A percentile compares a stretch with the other conserved stretches of the same genome.
phyloP scores from a whole-genome alignment of 2,888 invertebrate species.

The Molorchus minor region DNA sequence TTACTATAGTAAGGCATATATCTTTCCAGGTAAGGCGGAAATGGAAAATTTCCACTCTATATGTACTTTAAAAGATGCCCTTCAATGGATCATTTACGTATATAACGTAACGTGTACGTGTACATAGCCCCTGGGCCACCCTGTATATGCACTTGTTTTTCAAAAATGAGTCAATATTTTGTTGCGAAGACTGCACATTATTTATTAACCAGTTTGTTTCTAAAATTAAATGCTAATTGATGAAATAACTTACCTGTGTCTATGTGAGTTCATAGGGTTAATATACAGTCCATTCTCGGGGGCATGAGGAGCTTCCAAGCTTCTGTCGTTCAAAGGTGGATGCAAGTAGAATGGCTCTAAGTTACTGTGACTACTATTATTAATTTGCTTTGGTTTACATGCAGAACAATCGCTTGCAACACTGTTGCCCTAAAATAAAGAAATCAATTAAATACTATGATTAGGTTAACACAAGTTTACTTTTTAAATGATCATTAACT shows the following conservation, averaged over 20 bases:
- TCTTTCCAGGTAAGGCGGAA: too few relatives aligned
- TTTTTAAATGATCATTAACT: too few relatives aligned
- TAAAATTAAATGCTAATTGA: background rate
- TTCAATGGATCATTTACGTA: too few relatives aligned
- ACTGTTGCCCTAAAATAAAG: conserved; percentile 54
- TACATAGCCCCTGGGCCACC: too few relatives aligned
- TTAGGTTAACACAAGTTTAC: background rate
- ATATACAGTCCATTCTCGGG: conserved; percentile 85
- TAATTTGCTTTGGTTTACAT: conserved; percentile 53
- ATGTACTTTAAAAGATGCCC: too few relatives aligned
- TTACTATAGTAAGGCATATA: too few relatives aligned
- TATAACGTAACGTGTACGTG: too few relatives aligned
- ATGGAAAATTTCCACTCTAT: too few relatives aligned
- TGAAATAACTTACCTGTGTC: conserved; percentile 54
- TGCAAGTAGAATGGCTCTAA: conserved; percentile 80
- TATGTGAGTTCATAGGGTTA: conserved; percentile 76
- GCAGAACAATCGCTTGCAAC: conserved; percentile 59
- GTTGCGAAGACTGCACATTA: too few relatives aligned
- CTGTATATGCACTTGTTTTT: too few relatives aligned
- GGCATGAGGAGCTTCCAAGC: conserved; percentile 61
- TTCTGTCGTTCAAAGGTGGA: conserved; percentile 66
- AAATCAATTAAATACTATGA: background rate
- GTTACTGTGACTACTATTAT: conserved; percentile 60
- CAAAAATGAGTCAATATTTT: too few relatives aligned
- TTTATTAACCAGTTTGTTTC: too few relatives aligned